A percentile compares a stretch with the other conserved stretches of the same genome.
Conservation (phyloP, 2,888 invertebrate species). For the Siphonodentalium dalli region DNA sequence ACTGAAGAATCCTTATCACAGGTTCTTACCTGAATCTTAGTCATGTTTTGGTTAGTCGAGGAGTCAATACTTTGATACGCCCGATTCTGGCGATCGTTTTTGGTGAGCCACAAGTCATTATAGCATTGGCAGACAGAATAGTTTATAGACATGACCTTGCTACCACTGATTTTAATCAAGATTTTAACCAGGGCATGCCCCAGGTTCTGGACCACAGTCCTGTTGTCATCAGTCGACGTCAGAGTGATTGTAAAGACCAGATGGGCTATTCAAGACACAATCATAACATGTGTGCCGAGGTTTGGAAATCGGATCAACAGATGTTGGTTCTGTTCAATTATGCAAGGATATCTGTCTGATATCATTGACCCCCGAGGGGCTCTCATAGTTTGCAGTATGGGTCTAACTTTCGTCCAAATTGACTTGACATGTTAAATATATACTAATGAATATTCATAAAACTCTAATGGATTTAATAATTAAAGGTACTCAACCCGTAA, state of each 20-base stretch:
- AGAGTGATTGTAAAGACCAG: slow-evolving; percentile 28
- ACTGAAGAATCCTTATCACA: too few species aligned
- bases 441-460: too few species aligned
- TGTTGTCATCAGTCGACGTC: slow-evolving; percentile 20
- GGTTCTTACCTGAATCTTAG: too few species aligned
- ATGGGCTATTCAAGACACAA: slow-evolving; percentile 24
- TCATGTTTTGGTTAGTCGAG: too few species aligned
- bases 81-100: slow-evolving; percentile 16
- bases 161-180: slow-evolving; percentile 24
- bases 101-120: slow-evolving; percentile 19
- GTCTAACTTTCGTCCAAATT: too few species aligned
- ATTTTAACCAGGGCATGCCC: slow-evolving; percentile 29
- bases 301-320: slow-evolving; percentile 32
- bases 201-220: slow-evolving; percentile 25
- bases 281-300: slow-evolving; percentile 24
- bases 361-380: too few species aligned
- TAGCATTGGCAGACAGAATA: slow-evolving; percentile 28
- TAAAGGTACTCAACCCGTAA: too few species aligned
- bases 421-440: too few species aligned
- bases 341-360: too few species aligned
- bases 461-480: too few species aligned
- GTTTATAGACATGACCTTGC: slow-evolving; percentile 28
- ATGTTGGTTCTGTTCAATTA: slow-evolving; percentile 32
- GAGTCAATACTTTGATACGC: too few species aligned
- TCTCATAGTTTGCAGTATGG: too few species aligned